These are phyloP conservation scores for Cerastis rubricosa DNA, from an alignment of 2,888 invertebrate genomes.

Conservation along the genomic window DNA sequence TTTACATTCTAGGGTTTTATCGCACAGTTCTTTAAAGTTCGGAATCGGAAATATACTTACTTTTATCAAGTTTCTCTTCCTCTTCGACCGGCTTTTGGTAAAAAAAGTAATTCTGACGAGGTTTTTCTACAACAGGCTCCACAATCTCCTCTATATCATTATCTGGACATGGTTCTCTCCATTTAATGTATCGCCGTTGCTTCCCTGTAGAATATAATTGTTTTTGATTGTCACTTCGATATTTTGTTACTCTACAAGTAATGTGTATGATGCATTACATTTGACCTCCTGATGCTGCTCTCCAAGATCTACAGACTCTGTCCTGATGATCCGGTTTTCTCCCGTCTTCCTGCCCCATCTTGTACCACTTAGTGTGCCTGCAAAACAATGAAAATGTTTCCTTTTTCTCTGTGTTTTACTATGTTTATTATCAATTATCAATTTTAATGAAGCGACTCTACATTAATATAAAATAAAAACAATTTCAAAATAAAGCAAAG, in stretches of 20 bases:
- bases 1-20: background rate
- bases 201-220: constrained; percentile 31
- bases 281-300: constrained; percentile 15
- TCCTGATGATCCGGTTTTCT: constrained; percentile 34
- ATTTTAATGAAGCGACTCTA: background rate
- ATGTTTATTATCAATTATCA: background rate
- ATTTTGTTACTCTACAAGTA: background rate
- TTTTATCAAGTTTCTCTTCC: constrained; percentile 25
- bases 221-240: background rate
- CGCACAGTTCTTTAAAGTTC: background rate
- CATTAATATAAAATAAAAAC: no score
- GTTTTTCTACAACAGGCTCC: background rate
- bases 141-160: background rate
- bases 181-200: constrained; percentile 21
- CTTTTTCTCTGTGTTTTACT: background rate
- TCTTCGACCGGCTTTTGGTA: background rate
- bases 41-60: constrained; percentile 12
- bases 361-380: constrained; percentile 14
- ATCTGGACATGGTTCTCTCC: constrained; percentile 25
- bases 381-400: no score
- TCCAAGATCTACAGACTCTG: constrained; percentile 30
- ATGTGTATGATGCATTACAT: constrained; percentile 23
- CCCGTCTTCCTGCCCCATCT: constrained; percentile 45
- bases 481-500: no score
- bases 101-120: background rate